These are phyloP conservation scores for Tinamus guttatus DNA, from an alignment of 2,113 vertebrate species.

Conservation along the genomic window DNA sequence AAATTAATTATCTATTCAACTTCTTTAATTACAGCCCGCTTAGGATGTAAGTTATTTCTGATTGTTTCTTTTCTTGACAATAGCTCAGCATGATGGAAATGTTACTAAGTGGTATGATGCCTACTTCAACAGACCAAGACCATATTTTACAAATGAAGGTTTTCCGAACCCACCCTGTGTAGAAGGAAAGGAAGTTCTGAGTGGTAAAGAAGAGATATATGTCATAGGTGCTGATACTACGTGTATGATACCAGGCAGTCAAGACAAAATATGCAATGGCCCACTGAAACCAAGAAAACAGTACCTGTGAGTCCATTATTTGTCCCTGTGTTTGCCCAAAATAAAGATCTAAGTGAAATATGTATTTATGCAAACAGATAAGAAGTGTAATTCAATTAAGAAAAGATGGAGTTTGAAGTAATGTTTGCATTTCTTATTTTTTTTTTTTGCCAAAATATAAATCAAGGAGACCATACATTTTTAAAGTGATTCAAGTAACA, in stretches of 20 bases:
- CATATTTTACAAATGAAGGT: constrained; percentile 92
- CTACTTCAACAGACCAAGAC: constrained; percentile 85
- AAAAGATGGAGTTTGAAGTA: background rate
- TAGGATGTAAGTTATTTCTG: background rate
- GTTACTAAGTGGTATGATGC: constrained; percentile 93
- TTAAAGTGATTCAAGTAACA: background rate
- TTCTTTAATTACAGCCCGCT: background rate
- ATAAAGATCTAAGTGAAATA: background rate
- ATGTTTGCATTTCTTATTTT: background rate
- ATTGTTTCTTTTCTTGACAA: constrained; percentile 32
- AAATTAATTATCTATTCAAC: background rate
- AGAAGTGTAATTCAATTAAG: background rate
- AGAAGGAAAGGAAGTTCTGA: constrained; percentile 68
- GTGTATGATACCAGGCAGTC: constrained; percentile 83
- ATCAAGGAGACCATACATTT: background rate
- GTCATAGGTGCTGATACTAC: constrained; percentile 87
- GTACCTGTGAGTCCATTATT: constrained; percentile 88
- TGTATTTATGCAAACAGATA: background rate
- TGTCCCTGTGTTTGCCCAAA: background rate
- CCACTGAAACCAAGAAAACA: constrained; percentile 90
- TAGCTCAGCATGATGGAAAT: constrained; percentile 89
- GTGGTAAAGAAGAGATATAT: constrained; percentile 80
- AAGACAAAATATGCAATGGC: constrained; percentile 91
- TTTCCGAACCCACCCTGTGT: constrained; percentile 88
- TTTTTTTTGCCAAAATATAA: background rate